Percentiles rank a stretch among this genome's conserved stretches.
phyloP scores from a whole-genome alignment of 2,113 vertebrate species.

The Gyps fulvus region DNA sequence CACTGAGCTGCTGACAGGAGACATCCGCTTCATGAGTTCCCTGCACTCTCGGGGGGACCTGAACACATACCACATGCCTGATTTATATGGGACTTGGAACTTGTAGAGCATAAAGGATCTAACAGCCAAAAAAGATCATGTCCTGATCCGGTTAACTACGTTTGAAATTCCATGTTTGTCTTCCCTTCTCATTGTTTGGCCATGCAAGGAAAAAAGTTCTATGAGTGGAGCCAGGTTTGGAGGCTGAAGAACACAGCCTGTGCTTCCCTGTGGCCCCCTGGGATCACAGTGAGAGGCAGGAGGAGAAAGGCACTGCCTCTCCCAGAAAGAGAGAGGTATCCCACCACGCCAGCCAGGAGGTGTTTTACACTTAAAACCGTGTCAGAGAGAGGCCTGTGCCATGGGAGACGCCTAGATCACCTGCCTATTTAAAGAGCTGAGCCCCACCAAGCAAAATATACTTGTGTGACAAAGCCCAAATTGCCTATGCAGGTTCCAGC shows the following conservation, averaged over 20 bases:
- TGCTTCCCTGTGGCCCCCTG: not conserved
- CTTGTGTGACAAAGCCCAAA: not conserved
- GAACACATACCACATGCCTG: not conserved
- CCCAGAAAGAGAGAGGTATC: not conserved
- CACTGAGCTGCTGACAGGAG: not conserved
- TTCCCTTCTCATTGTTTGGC: not conserved
- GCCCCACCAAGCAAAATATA: not conserved
- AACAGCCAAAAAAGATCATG: not conserved
- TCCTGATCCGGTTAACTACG: not conserved
- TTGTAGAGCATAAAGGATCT: not conserved
- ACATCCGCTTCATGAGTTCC: not conserved
- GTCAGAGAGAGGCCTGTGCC: not conserved
- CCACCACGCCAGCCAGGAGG: not conserved
- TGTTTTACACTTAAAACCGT: rapidly evolving
- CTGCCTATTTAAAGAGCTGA: not conserved
- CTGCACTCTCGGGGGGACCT: not conserved
- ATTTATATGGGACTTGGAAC: not conserved
- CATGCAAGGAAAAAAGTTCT: not conserved
- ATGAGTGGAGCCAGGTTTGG: not conserved
- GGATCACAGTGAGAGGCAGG: slow-evolving; percentile 11
- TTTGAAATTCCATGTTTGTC: not conserved
- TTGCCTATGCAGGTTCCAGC: not conserved
- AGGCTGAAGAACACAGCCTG: not conserved
- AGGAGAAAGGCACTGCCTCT: not conserved
- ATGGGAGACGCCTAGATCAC: not conserved